phyloP scores from a whole-genome alignment of 2,888 invertebrate genomes.

The Pseudanteris insignis region DNA sequence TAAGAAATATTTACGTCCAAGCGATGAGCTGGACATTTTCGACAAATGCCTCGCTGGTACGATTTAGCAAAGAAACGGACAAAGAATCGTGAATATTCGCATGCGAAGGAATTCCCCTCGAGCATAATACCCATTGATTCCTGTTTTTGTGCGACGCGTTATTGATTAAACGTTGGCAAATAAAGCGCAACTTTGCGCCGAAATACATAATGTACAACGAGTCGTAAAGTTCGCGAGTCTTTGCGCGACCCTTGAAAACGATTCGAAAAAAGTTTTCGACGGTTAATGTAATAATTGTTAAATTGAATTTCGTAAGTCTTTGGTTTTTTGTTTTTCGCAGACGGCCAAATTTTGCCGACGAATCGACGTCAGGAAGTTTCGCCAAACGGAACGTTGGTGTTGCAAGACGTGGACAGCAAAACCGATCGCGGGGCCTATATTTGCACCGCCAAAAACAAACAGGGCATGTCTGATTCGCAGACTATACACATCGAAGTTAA shows the following conservation, averaged over 20 bases:
- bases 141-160: slow-evolving; percentile 8
- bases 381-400: slow-evolving; percentile 85
- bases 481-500: slow-evolving; percentile 68
- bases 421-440: slow-evolving; percentile 91
- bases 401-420: slow-evolving; percentile 84
- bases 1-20: too few species aligned
- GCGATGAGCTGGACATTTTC: too few species aligned
- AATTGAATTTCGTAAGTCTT: too few species aligned
- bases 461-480: slow-evolving; percentile 78
- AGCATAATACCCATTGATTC: slow-evolving; percentile 14
- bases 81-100: not conserved
- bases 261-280: slow-evolving; percentile 43
- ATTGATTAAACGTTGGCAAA: slow-evolving; percentile 29
- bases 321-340: slow-evolving; percentile 67
- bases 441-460: slow-evolving; percentile 87
- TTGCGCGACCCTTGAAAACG: slow-evolving; percentile 2
- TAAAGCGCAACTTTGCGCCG: slow-evolving; percentile 24
- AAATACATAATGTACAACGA: slow-evolving; percentile 30
- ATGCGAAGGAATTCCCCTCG: not conserved
- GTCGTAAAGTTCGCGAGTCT: slow-evolving; percentile 40
- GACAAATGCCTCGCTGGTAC: too few species aligned
- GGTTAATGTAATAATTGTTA: slow-evolving; percentile 31
- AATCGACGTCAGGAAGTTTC: slow-evolving; percentile 88
- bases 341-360: slow-evolving; percentile 84
- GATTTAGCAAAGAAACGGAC: too few species aligned